These are phyloP conservation scores for Ashinkailepas kermadecensis DNA, from an alignment of 2,888 invertebrate species.

Conservation along the genomic window DNA sequence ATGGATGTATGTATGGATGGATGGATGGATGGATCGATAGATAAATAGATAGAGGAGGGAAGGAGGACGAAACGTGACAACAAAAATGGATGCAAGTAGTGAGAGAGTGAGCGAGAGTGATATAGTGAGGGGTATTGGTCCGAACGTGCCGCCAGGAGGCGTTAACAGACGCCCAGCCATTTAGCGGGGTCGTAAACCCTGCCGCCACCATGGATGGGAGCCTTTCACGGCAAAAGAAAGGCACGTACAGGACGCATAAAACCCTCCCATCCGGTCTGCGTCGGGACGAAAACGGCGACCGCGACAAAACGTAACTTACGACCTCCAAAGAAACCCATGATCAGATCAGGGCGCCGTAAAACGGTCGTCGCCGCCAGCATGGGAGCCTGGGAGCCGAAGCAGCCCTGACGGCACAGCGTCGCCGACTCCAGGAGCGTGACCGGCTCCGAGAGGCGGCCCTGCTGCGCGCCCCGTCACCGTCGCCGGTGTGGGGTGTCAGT, in stretches of 20 bases:
- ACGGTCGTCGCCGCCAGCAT: neutral
- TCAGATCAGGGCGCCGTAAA: neutral
- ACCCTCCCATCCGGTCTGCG: neutral
- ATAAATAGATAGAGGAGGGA: neutral
- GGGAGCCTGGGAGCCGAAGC: too few species aligned
- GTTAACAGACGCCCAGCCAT: neutral
- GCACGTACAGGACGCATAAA: constrained; percentile 1
- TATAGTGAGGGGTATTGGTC: neutral
- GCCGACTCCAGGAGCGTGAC: neutral
- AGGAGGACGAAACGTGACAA: neutral
- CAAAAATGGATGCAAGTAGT: neutral
- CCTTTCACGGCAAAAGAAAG: neutral
- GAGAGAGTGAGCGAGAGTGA: neutral
- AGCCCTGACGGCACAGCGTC: neutral
- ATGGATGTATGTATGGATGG: neutral
- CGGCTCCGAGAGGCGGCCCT: too few species aligned
- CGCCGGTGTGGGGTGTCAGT: too few species aligned
- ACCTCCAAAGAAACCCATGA: neutral
- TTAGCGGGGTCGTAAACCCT: neutral
- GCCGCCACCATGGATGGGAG: neutral
- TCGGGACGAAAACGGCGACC: neutral
- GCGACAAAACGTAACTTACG: constrained; percentile 8
- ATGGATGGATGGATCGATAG: neutral
- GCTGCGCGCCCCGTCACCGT: too few species aligned
- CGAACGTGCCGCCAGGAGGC: neutral